Evolutionary conservation across 2,113 vertebrate species (phyloP).

Genomic region (Mungos mungo): DNA sequence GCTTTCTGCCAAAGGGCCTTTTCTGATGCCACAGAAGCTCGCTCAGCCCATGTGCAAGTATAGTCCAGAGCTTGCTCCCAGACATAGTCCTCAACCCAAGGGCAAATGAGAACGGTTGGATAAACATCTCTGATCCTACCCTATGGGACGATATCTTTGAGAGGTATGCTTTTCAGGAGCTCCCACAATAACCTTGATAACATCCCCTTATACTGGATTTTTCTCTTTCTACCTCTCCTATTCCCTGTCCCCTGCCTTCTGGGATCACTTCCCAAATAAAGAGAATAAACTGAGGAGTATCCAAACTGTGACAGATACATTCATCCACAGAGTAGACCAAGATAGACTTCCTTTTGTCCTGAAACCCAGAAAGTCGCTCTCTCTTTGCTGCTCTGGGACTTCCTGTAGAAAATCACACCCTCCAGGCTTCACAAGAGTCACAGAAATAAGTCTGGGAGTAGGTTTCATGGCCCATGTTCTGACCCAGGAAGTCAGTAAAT

Average conservation of each 20-base stretch:
- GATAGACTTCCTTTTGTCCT: not conserved
- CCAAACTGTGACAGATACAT: not conserved
- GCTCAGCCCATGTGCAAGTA: not conserved
- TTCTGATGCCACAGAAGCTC: not conserved
- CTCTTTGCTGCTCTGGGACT: not conserved
- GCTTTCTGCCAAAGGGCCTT: not conserved
- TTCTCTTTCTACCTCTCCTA: not conserved
- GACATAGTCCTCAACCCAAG: not conserved
- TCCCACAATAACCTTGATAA: not conserved
- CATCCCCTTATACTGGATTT: not conserved
- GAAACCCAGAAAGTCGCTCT: not conserved
- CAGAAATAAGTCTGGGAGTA: not conserved
- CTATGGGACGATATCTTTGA: not conserved
- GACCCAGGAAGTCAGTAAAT: not conserved
- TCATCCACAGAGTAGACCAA: not conserved
- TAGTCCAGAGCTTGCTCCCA: not conserved
- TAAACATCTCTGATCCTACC: not conserved
- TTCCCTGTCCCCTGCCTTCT: not conserved
- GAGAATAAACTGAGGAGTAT: not conserved
- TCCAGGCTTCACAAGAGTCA: not conserved
- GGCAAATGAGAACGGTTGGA: not conserved
- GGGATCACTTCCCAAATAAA: not conserved
- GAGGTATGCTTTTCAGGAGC: not conserved
- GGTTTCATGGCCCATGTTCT: not conserved
- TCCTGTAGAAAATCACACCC: not conserved